phyloP scores from a whole-genome alignment of 1,140 invertebrate species.

The Caenorhabditis remanei region DNA sequence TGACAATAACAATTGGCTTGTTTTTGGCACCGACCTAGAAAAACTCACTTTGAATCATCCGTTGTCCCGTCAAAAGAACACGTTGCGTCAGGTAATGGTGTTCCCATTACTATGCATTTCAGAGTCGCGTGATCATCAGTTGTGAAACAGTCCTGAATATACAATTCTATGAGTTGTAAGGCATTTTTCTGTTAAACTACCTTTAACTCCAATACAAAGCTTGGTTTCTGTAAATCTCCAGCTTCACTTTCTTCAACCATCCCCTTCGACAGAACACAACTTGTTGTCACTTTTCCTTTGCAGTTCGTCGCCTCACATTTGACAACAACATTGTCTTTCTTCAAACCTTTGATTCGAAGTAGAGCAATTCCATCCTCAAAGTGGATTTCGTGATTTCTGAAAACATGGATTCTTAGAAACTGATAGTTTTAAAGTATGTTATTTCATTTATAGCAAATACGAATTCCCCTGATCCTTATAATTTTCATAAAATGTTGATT shows the following conservation, averaged over 20 bases:
- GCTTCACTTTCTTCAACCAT: not conserved
- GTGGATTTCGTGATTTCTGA: conserved; percentile 53
- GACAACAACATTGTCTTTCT: not conserved
- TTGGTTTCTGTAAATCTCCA: conserved; percentile 32
- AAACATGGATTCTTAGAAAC: not conserved
- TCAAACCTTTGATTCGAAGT: conserved; percentile 24
- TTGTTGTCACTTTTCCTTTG: conserved; percentile 52
- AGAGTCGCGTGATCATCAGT: not conserved
- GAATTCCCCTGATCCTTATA: too few species aligned
- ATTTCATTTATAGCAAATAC: too few species aligned
- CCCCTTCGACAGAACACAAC: conserved; percentile 6
- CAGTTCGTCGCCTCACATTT: conserved; percentile 52
- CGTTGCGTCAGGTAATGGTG: conserved; percentile 16
- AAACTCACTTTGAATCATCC: conserved; percentile 41
- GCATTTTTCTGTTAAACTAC: not conserved
- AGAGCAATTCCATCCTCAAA: conserved; percentile 63
- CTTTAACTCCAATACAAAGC: conserved; percentile 10
- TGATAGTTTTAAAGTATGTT: not conserved
- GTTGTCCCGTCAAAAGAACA: conserved; percentile 30
- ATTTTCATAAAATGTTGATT: too few species aligned
- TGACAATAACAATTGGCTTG: conserved; percentile 2
- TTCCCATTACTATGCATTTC: conserved; percentile 61
- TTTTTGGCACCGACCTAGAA: too few species aligned
- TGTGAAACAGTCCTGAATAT: conserved; percentile 4
- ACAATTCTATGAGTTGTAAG: not conserved